A percentile compares a stretch with the other conserved stretches of the same genome.
phyloP scores from a whole-genome alignment of 2,888 invertebrate species.

The Chymomyza fuscimana region DNA sequence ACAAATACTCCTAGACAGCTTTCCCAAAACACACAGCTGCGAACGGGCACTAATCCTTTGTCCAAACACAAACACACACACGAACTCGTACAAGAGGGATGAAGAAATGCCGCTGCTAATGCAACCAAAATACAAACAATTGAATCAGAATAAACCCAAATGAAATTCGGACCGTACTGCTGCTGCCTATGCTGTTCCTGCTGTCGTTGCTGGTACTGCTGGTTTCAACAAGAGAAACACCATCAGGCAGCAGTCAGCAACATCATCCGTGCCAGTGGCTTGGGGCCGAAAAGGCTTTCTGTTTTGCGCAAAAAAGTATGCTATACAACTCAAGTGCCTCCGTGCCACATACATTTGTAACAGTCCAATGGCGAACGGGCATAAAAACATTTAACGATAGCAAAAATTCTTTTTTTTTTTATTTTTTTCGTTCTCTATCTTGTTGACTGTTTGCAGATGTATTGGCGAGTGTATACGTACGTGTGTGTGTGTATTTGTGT shows the following conservation, averaged over 20 bases:
- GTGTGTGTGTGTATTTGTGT: conserved; percentile 12
- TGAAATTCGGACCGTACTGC: conserved; percentile 57
- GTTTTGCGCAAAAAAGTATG: conserved; percentile 66
- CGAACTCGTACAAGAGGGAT: conserved; percentile 7
- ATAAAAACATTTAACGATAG: conserved; percentile 66
- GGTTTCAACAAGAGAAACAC: conserved; percentile 24
- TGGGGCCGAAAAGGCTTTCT: conserved; percentile 54
- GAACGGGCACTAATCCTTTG: conserved; percentile 47
- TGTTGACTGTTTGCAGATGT: conserved; percentile 26
- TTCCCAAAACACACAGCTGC: not conserved
- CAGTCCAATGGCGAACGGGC: conserved; percentile 40
- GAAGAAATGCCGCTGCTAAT: conserved; percentile 48
- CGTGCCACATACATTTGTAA: conserved; percentile 48
- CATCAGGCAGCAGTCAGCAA: conserved; percentile 9
- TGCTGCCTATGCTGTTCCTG: not conserved
- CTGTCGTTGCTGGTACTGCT: conserved; percentile 13
- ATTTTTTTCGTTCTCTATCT: not conserved
- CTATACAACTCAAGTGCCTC: conserved; percentile 38
- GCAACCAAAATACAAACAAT: conserved; percentile 73
- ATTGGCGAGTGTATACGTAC: conserved; percentile 37
- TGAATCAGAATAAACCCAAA: conserved; percentile 73
- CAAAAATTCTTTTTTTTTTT: conserved; percentile 19
- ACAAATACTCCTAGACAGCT: conserved; percentile 17
- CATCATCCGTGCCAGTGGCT: conserved; percentile 23
- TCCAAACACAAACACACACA: conserved; percentile 33